phyloP scores from a whole-genome alignment of 1,140 invertebrate genomes.

The Antheraea mylitta region DNA sequence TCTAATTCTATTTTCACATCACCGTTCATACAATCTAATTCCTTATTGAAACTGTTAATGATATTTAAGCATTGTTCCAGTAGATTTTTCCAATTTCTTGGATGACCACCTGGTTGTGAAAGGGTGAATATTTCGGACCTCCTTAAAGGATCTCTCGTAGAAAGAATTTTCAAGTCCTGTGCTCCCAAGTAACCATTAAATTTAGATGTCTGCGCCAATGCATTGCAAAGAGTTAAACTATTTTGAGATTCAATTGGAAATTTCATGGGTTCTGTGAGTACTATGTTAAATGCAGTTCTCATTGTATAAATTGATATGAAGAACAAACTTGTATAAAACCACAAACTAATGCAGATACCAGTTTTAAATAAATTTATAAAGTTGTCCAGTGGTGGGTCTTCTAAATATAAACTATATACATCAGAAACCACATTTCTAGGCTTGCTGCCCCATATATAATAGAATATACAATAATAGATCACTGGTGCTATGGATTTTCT shows the following conservation, averaged over 20 bases:
- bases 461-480: slow-evolving; percentile 80
- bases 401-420: slow-evolving; percentile 74
- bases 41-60: slow-evolving; percentile 81
- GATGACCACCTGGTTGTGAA: slow-evolving; percentile 88
- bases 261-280: slow-evolving; percentile 83
- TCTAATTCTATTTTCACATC: slow-evolving; percentile 59
- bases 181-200: slow-evolving; percentile 86
- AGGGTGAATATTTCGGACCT: slow-evolving; percentile 83
- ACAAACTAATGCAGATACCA: slow-evolving; percentile 81
- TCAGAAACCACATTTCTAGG: slow-evolving; percentile 63
- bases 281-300: slow-evolving; percentile 83
- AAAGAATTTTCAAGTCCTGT: slow-evolving; percentile 82
- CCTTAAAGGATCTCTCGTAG: slow-evolving; percentile 79
- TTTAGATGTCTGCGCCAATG: slow-evolving; percentile 79
- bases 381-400: slow-evolving; percentile 76
- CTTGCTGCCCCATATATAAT: slow-evolving; percentile 79
- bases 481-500: slow-evolving; percentile 80
- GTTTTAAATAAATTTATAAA: slow-evolving; percentile 76
- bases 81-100: slow-evolving; percentile 88
- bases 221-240: slow-evolving; percentile 73
- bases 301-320: slow-evolving; percentile 84
- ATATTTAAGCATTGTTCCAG: slow-evolving; percentile 80
- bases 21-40: slow-evolving; percentile 79
- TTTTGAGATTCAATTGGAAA: slow-evolving; percentile 79
- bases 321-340: slow-evolving; percentile 84